Conservation (phyloP, 2,888 invertebrate genomes). For the Zygothrica quintamaculata region DNA sequence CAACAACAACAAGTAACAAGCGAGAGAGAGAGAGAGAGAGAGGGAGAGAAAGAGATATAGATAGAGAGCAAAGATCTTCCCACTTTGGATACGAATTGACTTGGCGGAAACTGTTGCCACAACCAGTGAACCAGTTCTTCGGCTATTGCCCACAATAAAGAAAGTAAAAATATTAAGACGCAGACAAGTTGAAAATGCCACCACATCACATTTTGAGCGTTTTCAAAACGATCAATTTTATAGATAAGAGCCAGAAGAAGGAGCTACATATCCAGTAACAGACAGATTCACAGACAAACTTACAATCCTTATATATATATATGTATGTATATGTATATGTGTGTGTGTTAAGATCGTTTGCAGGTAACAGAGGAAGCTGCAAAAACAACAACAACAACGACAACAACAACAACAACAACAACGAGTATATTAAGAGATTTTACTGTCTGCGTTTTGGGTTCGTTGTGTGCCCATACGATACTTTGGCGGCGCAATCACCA, state of each 20-base stretch:
- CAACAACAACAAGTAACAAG: slow-evolving; percentile 18
- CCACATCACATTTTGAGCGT: slow-evolving; percentile 82
- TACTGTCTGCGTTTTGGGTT: slow-evolving; percentile 11
- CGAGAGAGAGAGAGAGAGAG: slow-evolving; percentile 2
- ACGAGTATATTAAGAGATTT: slow-evolving; percentile 34
- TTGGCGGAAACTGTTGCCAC: slow-evolving; percentile 15
- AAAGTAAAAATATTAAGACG: slow-evolving; percentile 82
- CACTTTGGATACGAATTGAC: slow-evolving; percentile 2
- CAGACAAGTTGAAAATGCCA: slow-evolving; percentile 83
- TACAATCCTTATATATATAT: slow-evolving; percentile 10
- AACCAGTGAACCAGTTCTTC: slow-evolving; percentile 70
- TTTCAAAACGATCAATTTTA: slow-evolving; percentile 83
- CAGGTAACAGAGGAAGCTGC: slow-evolving; percentile 43
- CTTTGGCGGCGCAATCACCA: slow-evolving; percentile 37
- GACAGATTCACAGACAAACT: not conserved
- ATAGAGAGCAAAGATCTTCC: slow-evolving; percentile 12
- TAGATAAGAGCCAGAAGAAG: slow-evolving; percentile 68
- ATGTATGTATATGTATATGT: slow-evolving; percentile 7
- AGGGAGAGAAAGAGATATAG: not conserved
- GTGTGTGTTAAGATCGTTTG: slow-evolving; percentile 19
- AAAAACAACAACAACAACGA: slow-evolving; percentile 10
- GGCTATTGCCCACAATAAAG: slow-evolving; percentile 62
- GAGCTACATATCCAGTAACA: not conserved
- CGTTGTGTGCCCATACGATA: slow-evolving; percentile 13
- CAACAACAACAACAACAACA: slow-evolving; percentile 2